Evolutionary conservation across 2,888 invertebrate species (phyloP).

Genomic region (Acheta domesticus): DNA sequence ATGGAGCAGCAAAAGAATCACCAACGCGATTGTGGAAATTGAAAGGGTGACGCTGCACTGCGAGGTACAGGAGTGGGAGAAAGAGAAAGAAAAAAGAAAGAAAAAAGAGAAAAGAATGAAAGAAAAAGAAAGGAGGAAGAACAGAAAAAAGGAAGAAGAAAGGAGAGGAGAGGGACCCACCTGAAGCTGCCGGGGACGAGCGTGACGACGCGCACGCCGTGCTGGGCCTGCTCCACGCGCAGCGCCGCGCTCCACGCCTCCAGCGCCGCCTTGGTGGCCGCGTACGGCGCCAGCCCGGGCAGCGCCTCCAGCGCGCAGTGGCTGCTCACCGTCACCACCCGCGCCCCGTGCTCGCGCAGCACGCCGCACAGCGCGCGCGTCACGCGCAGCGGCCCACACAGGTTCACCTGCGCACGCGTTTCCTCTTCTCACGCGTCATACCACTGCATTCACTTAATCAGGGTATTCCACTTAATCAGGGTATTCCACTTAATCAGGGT

Average conservation of each 20-base stretch:
- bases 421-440: too few relatives aligned
- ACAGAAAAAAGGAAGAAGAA: too few relatives aligned
- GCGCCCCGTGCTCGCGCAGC: slow-evolving; percentile 58
- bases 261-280: slow-evolving; percentile 77
- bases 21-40: too few relatives aligned
- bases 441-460: too few relatives aligned
- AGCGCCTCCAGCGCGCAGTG: slow-evolving; percentile 72
- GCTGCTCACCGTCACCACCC: slow-evolving; percentile 78
- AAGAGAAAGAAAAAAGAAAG: too few relatives aligned
- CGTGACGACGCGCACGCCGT: slow-evolving; percentile 67
- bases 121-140: too few relatives aligned
- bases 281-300: slow-evolving; percentile 73
- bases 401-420: slow-evolving; percentile 52
- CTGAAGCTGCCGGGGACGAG: slow-evolving; percentile 66
- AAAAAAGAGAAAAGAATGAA: too few relatives aligned
- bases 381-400: slow-evolving; percentile 76
- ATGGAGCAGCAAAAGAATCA: too few relatives aligned
- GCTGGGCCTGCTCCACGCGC: slow-evolving; percentile 67
- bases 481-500: fast-evolving
- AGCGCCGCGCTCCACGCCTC: slow-evolving; percentile 69
- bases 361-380: slow-evolving; percentile 70
- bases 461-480: too few relatives aligned
- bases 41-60: too few relatives aligned
- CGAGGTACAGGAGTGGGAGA: too few relatives aligned
- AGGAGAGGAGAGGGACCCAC: too few relatives aligned